phyloP scores from a whole-genome alignment of 2,888 invertebrate genomes.

The Acronicta leporina region DNA sequence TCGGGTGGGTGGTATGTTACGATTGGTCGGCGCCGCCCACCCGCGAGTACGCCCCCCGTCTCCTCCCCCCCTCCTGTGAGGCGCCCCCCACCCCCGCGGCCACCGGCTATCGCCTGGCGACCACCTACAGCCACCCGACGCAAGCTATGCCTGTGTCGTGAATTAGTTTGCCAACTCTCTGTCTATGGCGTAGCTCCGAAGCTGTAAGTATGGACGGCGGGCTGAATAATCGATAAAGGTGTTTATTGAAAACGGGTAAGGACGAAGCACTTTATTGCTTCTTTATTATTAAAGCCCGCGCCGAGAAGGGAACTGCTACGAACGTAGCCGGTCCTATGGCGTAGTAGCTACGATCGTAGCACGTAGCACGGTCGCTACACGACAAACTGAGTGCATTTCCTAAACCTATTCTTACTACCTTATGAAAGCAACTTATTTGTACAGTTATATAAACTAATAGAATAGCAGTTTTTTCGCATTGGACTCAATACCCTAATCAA shows the following conservation, averaged over 20 bases:
- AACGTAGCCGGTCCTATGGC: slow-evolving; percentile 27
- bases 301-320: slow-evolving; percentile 60
- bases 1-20: slow-evolving; percentile 80
- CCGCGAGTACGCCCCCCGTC: slow-evolving; percentile 80
- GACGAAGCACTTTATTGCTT: slow-evolving; percentile 87
- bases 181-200: slow-evolving; percentile 87
- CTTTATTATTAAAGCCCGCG: slow-evolving; percentile 83
- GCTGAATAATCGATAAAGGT: slow-evolving; percentile 89
- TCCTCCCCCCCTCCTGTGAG: slow-evolving; percentile 59
- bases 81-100: slow-evolving; percentile 74
- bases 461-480: no score
- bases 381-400: background rate
- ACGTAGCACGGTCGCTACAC: background rate
- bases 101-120: slow-evolving; percentile 84
- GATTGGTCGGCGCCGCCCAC: slow-evolving; percentile 88
- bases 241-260: slow-evolving; percentile 89
- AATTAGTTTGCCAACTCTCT: slow-evolving; percentile 89
- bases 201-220: slow-evolving; percentile 88
- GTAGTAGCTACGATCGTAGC: slow-evolving; percentile 23
- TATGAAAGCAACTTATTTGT: background rate
- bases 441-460: no score
- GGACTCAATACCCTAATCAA: no score
- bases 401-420: background rate
- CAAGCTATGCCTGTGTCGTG: slow-evolving; percentile 89
- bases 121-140: slow-evolving; percentile 85